These are phyloP conservation scores for Stercorarius parasiticus DNA, from an alignment of 2,113 vertebrate species.

Conservation along the genomic window DNA sequence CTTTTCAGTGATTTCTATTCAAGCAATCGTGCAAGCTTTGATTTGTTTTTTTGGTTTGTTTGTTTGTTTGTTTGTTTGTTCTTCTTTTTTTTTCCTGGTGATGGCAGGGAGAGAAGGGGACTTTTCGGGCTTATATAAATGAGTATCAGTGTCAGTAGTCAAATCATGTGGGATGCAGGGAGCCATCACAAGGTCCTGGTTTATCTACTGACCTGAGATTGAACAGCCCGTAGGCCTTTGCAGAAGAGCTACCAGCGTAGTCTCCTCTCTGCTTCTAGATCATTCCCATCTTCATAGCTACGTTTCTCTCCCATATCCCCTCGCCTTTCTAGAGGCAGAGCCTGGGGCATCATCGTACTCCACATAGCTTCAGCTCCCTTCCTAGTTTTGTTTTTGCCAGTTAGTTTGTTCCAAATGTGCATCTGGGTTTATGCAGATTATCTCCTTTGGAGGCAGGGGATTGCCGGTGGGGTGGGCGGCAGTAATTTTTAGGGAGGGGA, in stretches of 20 bases:
- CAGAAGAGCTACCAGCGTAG: neutral
- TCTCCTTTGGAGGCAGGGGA: neutral
- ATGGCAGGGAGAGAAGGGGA: neutral
- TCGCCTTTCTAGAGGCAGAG: neutral
- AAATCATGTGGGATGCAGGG: neutral
- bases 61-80: too few species aligned
- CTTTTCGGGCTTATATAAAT: neutral
- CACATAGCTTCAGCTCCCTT: neutral
- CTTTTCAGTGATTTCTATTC: neutral
- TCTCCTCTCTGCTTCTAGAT: neutral
- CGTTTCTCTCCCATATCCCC: neutral
- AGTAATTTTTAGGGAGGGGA: neutral
- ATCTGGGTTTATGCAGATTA: neutral
- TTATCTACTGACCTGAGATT: neutral
- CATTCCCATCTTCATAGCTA: neutral
- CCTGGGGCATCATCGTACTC: neutral
- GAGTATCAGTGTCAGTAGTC: neutral
- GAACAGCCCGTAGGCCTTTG: neutral
- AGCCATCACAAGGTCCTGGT: neutral
- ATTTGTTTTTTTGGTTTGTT: neutral
- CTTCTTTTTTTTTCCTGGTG: neutral
- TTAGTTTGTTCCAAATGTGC: neutral
- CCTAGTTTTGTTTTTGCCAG: conserved; percentile 8
- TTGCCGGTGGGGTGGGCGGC: rapidly evolving
- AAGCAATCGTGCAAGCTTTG: neutral